Conservation (phyloP, 2,113 vertebrate genomes). For the Perccottus glenii region DNA sequence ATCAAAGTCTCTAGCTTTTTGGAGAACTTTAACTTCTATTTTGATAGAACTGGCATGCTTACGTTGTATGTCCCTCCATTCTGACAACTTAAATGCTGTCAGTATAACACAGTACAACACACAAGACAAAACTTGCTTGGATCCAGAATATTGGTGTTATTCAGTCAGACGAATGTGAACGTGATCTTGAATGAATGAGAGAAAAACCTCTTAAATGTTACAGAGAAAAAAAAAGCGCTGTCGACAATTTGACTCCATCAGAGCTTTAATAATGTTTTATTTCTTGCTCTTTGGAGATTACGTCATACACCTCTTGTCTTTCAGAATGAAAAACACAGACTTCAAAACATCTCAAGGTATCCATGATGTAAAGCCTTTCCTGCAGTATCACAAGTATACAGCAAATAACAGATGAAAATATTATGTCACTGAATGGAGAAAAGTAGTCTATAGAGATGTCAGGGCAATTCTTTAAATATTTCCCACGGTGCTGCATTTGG, state of each 20-base stretch:
- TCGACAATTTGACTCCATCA: conserved; percentile 15
- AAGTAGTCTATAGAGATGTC: conserved; percentile 3
- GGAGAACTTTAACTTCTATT: conserved; percentile 3
- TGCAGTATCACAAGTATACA: conserved; percentile 33
- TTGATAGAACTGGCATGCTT: conserved; percentile 1
- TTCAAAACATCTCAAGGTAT: conserved; percentile 92
- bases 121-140: no score
- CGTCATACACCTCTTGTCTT: conserved; percentile 90
- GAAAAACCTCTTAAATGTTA: conserved; percentile 6
- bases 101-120: not conserved
- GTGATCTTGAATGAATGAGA: conserved; percentile 18
- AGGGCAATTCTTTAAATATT: conserved; percentile 13
- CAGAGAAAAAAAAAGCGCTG: not conserved
- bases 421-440: conserved; percentile 10
- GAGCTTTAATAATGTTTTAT: conserved; percentile 44
- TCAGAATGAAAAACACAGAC: conserved; percentile 98
- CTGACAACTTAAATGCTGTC: not conserved
- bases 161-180: not conserved
- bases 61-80: conserved; percentile 3
- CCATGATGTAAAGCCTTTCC: conserved; percentile 47
- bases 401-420: conserved; percentile 10
- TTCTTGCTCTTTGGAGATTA: conserved; percentile 72
- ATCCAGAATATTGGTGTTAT: not conserved
- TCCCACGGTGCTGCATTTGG: not conserved
- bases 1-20: conserved; percentile 1